Conservation (phyloP, 2,797 vertebrate genomes). For the Euthynnus affinis region DNA sequence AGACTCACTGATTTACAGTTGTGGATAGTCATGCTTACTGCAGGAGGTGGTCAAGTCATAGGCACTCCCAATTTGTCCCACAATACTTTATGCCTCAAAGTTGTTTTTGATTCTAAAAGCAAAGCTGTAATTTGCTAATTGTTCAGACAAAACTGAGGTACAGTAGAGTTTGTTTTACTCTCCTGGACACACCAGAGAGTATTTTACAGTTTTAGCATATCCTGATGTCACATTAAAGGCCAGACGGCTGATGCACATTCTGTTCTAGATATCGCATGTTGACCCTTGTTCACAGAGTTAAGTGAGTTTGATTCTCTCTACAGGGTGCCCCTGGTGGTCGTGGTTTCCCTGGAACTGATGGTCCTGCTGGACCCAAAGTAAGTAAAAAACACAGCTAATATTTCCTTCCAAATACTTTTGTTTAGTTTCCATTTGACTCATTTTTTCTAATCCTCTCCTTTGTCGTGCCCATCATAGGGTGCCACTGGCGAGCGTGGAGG, state of each 20-base stretch:
- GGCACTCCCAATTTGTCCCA: not conserved
- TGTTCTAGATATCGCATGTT: not conserved
- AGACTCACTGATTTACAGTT: not conserved
- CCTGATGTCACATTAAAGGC: not conserved
- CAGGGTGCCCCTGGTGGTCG: slow-evolving; percentile 95
- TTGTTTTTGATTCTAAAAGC: not conserved
- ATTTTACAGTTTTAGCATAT: not conserved
- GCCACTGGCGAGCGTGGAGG: slow-evolving; percentile 92
- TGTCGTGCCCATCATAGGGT: slow-evolving; percentile 83
- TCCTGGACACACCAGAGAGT: not conserved
- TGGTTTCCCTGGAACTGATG: slow-evolving; percentile 96
- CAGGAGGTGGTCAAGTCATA: not conserved
- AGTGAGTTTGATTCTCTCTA: slow-evolving; percentile 47
- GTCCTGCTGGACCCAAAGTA: slow-evolving; percentile 92
- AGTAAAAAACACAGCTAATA: slow-evolving; percentile 45
- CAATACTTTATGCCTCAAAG: not conserved
- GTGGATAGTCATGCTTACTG: not conserved
- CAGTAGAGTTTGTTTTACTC: not conserved
- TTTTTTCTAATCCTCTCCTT: not conserved
- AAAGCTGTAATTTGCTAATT: not conserved
- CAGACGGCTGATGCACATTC: not conserved
- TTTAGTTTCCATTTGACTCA: not conserved
- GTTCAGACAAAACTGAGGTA: not conserved
- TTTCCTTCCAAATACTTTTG: not conserved
- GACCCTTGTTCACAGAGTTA: not conserved